Base-by-base conservation (phyloP, 2,113 vertebrate genomes). In the Promerops cafer region DNA sequence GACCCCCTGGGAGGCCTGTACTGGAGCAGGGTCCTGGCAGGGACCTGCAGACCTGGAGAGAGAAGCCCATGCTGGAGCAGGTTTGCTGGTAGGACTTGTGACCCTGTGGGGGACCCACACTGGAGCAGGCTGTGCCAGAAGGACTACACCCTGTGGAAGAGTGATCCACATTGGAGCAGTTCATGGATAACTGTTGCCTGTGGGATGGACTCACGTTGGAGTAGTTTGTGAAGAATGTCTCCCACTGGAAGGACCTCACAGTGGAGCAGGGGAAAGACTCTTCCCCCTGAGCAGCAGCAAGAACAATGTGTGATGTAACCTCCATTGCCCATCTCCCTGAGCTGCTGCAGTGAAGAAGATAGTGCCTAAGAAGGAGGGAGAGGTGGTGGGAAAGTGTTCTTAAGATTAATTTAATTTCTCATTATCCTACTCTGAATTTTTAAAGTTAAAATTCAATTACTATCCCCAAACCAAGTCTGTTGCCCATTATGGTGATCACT, bases 291-390 rank as follows among this genome's bases (percentile, higher is more conserved):
- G 24, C 26, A 86, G 31, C 17, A 76, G 21, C 61, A 50, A 35
- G 52, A 42, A 13, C 15, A 30, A 10, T 0, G 0, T 2, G 13
- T 21, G 21, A 50, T 42, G 0, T 31, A 66, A 35, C 3, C 9
- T 6, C 9, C 11, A 35, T 50, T 76, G 16, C 21, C 11, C 1
- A 1, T 31, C 26, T 76, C 26, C 16, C 31, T 42, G 37, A 59
- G 31, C 21, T 35, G 26, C 31, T 31, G 26, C 44, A 31, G 52
- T 17, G 61, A 66, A 54, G 40, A 54, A 50, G 20, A 59, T 3
- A 59, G 13, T 35, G 17, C 6, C 31, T 59, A 26, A 35, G 11
- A 86, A 76, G 7, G 30, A 66, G 7, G 7, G 13, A 60, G 5
- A 2, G 17, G 14, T 50, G 7, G 17, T 37, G 14, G 21, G 9